Percentiles rank a stretch among this genome's conserved stretches.
phyloP scores from a whole-genome alignment of 2,888 invertebrate species.

The Idaea aversata region DNA sequence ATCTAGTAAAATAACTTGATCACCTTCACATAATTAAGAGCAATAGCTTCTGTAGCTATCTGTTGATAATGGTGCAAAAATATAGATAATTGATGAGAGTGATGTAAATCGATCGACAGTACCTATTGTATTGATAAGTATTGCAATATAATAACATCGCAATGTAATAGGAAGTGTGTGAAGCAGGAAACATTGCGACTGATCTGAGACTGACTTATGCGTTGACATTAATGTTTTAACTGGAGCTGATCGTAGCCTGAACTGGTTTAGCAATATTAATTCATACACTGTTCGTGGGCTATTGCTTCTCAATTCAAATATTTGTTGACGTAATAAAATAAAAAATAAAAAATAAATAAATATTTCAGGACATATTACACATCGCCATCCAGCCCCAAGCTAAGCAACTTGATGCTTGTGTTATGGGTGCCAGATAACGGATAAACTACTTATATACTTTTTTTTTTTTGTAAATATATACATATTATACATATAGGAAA shows the following conservation, averaged over 20 bases:
- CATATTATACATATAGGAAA: too few species aligned
- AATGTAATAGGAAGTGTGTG: slow-evolving; percentile 31
- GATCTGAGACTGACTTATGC: slow-evolving; percentile 35
- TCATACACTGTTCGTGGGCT: slow-evolving; percentile 18
- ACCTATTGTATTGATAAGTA: not conserved
- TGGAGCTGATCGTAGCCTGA: slow-evolving; percentile 53
- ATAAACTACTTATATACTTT: too few species aligned
- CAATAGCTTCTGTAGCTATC: not conserved
- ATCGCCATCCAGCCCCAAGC: too few species aligned
- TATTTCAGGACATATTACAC: too few species aligned
- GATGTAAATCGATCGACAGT: not conserved
- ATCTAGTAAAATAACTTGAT: not conserved
- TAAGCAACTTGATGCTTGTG: too few species aligned
- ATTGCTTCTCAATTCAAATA: slow-evolving; percentile 9
- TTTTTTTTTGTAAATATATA: too few species aligned
- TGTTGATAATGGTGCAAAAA: not conserved
- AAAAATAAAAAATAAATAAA: too few species aligned
- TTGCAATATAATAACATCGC: not conserved
- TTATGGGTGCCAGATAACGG: too few species aligned
- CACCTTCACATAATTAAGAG: not conserved
- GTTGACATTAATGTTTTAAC: slow-evolving; percentile 57
- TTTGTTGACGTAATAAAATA: not conserved
- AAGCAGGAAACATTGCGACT: slow-evolving; percentile 47
- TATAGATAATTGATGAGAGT: not conserved
- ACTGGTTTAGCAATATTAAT: slow-evolving; percentile 58